A percentile compares a stretch with the other conserved stretches of the same genome.
Evolutionary conservation across 2,888 invertebrate genomes (phyloP).

Genomic region (Lutraria lutraria): DNA sequence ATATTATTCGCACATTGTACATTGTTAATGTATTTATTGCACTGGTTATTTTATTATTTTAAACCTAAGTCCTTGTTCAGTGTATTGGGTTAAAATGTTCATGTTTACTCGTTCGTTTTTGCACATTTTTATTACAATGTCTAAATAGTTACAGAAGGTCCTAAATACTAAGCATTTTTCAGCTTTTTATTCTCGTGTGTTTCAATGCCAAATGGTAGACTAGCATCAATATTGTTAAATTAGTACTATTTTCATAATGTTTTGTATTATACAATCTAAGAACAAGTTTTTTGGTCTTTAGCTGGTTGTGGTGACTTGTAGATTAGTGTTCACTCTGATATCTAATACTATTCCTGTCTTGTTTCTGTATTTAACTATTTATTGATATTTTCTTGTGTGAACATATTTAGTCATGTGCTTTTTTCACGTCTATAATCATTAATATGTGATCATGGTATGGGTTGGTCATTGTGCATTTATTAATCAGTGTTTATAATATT

Average conservation of each 20-base stretch:
- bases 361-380: constrained; percentile 25
- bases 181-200: constrained; percentile 21
- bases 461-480: not conserved
- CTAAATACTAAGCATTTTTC: constrained; percentile 16
- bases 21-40: constrained; percentile 53
- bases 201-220: constrained; percentile 37
- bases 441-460: not conserved
- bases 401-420: constrained; percentile 13
- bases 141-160: constrained; percentile 5
- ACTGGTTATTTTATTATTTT: constrained; percentile 44
- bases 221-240: constrained; percentile 35
- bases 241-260: constrained; percentile 46
- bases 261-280: constrained; percentile 39
- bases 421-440: constrained; percentile 3
- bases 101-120: constrained; percentile 49
- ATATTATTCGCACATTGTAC: constrained; percentile 61
- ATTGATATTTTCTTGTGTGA: constrained; percentile 6
- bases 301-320: constrained; percentile 38
- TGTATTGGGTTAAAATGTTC: constrained; percentile 43
- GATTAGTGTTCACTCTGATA: constrained; percentile 29
- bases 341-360: not conserved
- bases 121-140: constrained; percentile 36
- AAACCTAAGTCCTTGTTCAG: constrained; percentile 48
- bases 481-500: not conserved
- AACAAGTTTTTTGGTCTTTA: constrained; percentile 24